Evolutionary conservation across 2,888 invertebrate genomes (phyloP).

Genomic region (Bellardia bayeri): DNA sequence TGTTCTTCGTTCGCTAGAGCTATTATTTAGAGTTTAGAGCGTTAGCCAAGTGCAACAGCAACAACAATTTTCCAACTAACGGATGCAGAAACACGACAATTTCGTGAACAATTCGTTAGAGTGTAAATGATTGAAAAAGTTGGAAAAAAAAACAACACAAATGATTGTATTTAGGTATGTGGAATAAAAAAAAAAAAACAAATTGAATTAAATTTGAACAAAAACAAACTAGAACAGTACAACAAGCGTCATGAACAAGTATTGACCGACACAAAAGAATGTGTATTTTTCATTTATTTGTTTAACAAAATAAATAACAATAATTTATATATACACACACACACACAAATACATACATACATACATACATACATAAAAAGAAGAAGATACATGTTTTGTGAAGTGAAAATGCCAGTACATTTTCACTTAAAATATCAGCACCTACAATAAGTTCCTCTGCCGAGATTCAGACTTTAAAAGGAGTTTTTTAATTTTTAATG

Average conservation of each 20-base stretch:
- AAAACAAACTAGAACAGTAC: constrained; percentile 46
- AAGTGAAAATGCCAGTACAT: constrained; percentile 5
- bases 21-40: constrained; percentile 33
- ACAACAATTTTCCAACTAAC: constrained; percentile 37
- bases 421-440: neutral
- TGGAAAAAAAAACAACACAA: neutral
- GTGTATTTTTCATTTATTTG: constrained; percentile 19
- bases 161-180: neutral
- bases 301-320: constrained; percentile 23
- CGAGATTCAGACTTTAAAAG: neutral
- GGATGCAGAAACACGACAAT: constrained; percentile 64
- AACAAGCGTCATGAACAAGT: constrained; percentile 13
- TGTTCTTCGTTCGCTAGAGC: constrained; percentile 7
- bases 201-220: constrained; percentile 54
- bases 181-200: constrained; percentile 34
- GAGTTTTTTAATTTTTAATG: too few species aligned
- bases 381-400: neutral
- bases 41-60: constrained; percentile 45
- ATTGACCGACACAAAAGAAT: constrained; percentile 53
- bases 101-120: constrained; percentile 61
- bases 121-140: constrained; percentile 34
- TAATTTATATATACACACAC: neutral
- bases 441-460: constrained; percentile 7
- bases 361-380: too few species aligned
- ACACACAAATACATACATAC: too few species aligned